Evolutionary conservation across 2,888 invertebrate species (phyloP).

Genomic region (Drosophila infuscata): DNA sequence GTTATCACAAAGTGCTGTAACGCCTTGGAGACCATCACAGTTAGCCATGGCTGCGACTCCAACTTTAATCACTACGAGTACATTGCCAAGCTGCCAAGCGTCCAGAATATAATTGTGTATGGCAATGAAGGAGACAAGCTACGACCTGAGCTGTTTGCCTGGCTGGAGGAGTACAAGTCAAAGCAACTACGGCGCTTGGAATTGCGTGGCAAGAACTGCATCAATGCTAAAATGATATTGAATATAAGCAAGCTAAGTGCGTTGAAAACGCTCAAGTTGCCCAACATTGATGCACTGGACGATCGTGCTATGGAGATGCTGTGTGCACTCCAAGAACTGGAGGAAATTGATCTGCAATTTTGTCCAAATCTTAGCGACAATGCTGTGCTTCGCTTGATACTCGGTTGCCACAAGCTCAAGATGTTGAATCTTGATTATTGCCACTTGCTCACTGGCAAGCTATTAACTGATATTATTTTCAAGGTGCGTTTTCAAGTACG

Average conservation of each 20-base stretch:
- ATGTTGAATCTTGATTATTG: constrained; percentile 30
- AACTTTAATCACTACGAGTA: constrained; percentile 31
- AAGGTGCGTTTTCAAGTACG: constrained; percentile 32
- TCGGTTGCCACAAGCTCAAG: constrained; percentile 43
- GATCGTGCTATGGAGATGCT: constrained; percentile 19
- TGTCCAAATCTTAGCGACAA: constrained; percentile 7
- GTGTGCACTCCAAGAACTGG: constrained; percentile 27
- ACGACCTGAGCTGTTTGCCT: constrained; percentile 18
- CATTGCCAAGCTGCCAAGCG: constrained; percentile 51
- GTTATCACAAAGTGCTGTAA: background rate
- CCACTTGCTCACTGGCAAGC: constrained; percentile 1
- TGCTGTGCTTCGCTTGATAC: constrained; percentile 35
- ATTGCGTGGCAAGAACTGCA: background rate
- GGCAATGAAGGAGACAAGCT: background rate
- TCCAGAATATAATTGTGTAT: constrained; percentile 41
- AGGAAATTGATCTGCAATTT: constrained; percentile 38
- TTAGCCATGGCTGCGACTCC: constrained; percentile 32
- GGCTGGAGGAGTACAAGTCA: constrained; percentile 31
- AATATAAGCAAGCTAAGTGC: constrained; percentile 31
- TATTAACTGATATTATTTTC: constrained; percentile 36
- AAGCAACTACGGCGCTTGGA: constrained; percentile 44
- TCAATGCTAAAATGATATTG: constrained; percentile 3
- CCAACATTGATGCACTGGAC: constrained; percentile 3
- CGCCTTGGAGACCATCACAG: constrained; percentile 34
- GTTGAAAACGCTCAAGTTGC: constrained; percentile 29